A percentile compares a stretch with the other conserved stretches of the same genome.
Conservation (phyloP, 2,113 vertebrate genomes). For the Halcyon malimbica region DNA sequence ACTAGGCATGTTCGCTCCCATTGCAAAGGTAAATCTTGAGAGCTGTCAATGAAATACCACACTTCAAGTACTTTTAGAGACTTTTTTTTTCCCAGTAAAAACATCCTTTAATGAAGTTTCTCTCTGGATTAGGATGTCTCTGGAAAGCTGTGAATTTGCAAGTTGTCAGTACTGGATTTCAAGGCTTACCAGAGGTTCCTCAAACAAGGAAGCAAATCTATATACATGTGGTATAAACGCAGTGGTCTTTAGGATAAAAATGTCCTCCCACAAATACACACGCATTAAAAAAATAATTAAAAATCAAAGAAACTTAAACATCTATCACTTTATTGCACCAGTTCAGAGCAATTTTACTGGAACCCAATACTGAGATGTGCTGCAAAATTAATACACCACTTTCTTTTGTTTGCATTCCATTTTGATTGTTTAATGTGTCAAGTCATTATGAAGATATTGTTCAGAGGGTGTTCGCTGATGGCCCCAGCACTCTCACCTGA, state of each 20-base stretch:
- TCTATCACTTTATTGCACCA: conserved; percentile 5
- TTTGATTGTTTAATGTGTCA: background rate
- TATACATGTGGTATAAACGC: background rate
- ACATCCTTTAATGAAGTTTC: background rate
- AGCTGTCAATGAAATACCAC: background rate
- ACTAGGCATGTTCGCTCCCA: background rate
- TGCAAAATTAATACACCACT: background rate
- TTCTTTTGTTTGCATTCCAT: background rate
- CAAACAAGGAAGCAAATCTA: background rate
- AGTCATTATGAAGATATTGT: background rate
- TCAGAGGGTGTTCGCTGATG: background rate
- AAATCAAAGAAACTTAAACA: background rate
- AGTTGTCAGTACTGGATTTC: background rate
- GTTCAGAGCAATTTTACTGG: background rate
- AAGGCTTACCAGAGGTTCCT: background rate
- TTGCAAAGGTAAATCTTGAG: background rate
- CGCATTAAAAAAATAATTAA: background rate
- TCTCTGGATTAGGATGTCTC: background rate
- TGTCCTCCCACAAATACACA: rapidly evolving
- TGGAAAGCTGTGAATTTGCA: background rate
- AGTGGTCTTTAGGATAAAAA: background rate
- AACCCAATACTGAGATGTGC: background rate
- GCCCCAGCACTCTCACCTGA: background rate
- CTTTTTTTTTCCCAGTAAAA: background rate
- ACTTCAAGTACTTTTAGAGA: background rate